Base-by-base conservation (phyloP, 2,797 vertebrate species). In the Leuciscus waleckii region DNA sequence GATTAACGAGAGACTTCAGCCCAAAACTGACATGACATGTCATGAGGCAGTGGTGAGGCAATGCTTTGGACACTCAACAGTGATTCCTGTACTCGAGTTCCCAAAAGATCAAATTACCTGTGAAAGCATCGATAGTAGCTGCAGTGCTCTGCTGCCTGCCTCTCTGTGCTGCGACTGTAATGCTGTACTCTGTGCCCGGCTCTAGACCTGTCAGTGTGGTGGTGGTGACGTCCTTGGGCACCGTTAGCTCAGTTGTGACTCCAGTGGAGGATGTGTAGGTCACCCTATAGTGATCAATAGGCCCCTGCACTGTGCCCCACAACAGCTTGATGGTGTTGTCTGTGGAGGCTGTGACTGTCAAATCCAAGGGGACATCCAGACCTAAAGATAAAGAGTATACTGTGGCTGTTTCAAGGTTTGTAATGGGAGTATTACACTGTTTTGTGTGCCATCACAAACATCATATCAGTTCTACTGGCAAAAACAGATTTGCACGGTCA, bases 211-310 rank as follows among this genome's bases (percentile, higher is more conserved):
- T 95, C 90, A 99, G 92, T 0, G 96, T 98, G 67, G 97, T 94
- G 9, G 94, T 94, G 8, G 95, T 96, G 58, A 93, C 87, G 0
- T 98, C 95, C 90, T 88, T 95, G 74, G 97, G 95, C 77, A 98
- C 97, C 0, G 96, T 98, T 89, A 98, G 91, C 93, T 99, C 98
- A 0, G 96, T 96, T n/a, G 95, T 93, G 75, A 96, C 90, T 4
- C 98, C 98, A 0, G 95, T 96, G 68, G 97, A 96, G 0, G 98
- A 98, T 3, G 96, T 98, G 91, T 97, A 98, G 83, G 95, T 98
- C 90, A 99, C 90, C 35, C 95, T 96, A 91, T 99, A 99, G 92
- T 98, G 97, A 92, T 99, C 98, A 1, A 99, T 98, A 76, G 98
- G 97, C 26, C 98, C 98, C 0, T 86, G 96, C 87, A 97, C 97